A percentile compares a stretch with the other conserved stretches of the same genome.
Evolutionary conservation across 2,113 vertebrate species (phyloP).

Genomic region (Falcunculus frontatus): DNA sequence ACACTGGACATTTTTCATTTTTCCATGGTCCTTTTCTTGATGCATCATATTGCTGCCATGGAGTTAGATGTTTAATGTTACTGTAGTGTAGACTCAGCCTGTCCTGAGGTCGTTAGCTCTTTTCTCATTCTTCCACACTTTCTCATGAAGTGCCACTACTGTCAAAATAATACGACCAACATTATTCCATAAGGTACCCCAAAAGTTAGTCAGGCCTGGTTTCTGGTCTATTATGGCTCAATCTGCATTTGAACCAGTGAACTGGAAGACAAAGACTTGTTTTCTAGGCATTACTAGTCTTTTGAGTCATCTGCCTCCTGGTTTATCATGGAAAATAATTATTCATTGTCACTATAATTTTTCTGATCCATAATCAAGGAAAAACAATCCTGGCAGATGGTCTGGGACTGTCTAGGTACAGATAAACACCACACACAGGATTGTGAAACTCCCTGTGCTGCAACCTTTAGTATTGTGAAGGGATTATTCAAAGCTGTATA

Average conservation of each 20-base stretch:
- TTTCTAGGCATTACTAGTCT: neutral
- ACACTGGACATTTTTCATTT: neutral
- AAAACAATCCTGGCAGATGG: conserved; percentile 35
- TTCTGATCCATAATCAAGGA: conserved; percentile 38
- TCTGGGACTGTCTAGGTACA: neutral
- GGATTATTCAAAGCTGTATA: neutral
- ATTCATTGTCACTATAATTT: conserved; percentile 14
- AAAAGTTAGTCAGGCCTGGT: neutral
- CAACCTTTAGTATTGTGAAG: neutral
- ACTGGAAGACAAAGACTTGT: neutral
- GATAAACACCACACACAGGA: neutral
- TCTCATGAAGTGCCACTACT: neutral
- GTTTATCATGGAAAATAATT: neutral
- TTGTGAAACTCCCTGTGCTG: neutral
- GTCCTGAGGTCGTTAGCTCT: neutral
- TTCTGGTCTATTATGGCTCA: neutral
- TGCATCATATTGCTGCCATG: neutral
- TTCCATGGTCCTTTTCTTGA: neutral
- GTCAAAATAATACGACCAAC: neutral
- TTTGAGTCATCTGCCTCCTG: neutral
- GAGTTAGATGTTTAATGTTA: neutral
- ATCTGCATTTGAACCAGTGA: neutral
- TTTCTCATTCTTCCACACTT: neutral
- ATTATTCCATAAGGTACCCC: neutral
- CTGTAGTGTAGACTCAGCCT: neutral